Evolutionary conservation across 2,888 invertebrate species (phyloP), one percentile per base, ranked within the genome.

Genomic region (Autographa gamma): DNA sequence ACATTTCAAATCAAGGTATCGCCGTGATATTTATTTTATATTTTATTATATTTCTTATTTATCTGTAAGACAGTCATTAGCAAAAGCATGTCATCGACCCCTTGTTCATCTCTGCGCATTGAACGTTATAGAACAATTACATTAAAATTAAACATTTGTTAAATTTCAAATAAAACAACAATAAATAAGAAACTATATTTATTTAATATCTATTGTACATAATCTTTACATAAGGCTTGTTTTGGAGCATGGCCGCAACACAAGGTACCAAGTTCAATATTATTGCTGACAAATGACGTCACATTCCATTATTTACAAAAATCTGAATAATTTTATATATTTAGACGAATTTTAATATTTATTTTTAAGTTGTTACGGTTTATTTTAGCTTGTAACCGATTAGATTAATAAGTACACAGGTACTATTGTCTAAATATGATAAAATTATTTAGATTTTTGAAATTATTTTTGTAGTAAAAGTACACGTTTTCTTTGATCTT

Each of bases 201-300:
- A 81, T 78, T 80, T 66, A 63, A 34, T 74, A 38, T 63, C 41
- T 61, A 76, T 71, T 71, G 63, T 77, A 79, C 74, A 81, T 34
- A 58, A 68, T 25, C n/a, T 52, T 75, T 67, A 78, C 65, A 64
- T 54, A 81, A 78, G 61, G 67, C 63, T 61, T 61, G 16, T 59
- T 54, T 66, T 41, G 19, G 38, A 63, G 48, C 54, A 62, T 60
- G 25, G 31, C 2, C n/a, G 32, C 16, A 16, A 31, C 25, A 16
- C 32, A 59, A 16, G 59, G 14, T 59, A 59, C 32, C 3, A 59
- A 59, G 14, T 59, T 8, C 31, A 32, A 25, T n/a, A 16, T 19
- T 56, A 56, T 56, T 56, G 54, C 54, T 56, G 54, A 13, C 25
- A 19, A 56, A 25, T 25, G 54, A 56, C 25, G 54, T 56, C 54